phyloP scores from a whole-genome alignment of 2,888 invertebrate genomes.

The Lithophane semibrunnea region DNA sequence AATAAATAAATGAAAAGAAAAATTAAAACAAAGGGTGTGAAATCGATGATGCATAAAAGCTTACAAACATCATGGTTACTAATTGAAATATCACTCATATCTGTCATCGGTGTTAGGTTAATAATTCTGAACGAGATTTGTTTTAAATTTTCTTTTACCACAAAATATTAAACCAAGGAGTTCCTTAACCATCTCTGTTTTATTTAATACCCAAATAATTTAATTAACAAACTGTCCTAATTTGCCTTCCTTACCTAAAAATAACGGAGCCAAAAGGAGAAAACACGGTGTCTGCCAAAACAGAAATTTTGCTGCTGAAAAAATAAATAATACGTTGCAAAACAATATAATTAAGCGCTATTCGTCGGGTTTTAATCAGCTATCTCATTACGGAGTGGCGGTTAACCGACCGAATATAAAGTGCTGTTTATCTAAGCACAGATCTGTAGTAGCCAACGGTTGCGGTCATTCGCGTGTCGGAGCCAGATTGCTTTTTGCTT shows the following conservation, averaged over 20 bases:
- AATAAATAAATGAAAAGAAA: no score
- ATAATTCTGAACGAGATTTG: no score
- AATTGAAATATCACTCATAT: not conserved
- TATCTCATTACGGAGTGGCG: slow-evolving; percentile 70
- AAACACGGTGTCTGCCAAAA: slow-evolving; percentile 27
- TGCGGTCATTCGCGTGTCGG: slow-evolving; percentile 62
- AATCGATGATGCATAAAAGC: not conserved
- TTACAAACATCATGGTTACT: not conserved
- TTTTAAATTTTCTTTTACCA: not conserved
- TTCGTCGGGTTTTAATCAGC: slow-evolving; percentile 69
- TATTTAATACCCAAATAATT: slow-evolving; percentile 39
- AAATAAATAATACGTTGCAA: slow-evolving; percentile 57
- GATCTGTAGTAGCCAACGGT: slow-evolving; percentile 64
- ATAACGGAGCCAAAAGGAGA: slow-evolving; percentile 14
- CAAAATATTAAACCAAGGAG: slow-evolving; percentile 21
- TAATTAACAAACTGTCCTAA: slow-evolving; percentile 44
- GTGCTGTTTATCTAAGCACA: slow-evolving; percentile 70
- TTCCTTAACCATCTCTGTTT: not conserved
- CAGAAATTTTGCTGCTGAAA: slow-evolving; percentile 40
- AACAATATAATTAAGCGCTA: slow-evolving; percentile 62
- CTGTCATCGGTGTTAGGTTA: no score
- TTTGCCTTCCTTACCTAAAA: slow-evolving; percentile 26
- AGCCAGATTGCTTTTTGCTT: slow-evolving; percentile 69
- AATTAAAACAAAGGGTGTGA: no score
- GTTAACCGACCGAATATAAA: slow-evolving; percentile 70